Percentiles rank a stretch among this genome's conserved stretches.
Conservation (phyloP, 1,140 invertebrate genomes). For the Drusus annulatus region DNA sequence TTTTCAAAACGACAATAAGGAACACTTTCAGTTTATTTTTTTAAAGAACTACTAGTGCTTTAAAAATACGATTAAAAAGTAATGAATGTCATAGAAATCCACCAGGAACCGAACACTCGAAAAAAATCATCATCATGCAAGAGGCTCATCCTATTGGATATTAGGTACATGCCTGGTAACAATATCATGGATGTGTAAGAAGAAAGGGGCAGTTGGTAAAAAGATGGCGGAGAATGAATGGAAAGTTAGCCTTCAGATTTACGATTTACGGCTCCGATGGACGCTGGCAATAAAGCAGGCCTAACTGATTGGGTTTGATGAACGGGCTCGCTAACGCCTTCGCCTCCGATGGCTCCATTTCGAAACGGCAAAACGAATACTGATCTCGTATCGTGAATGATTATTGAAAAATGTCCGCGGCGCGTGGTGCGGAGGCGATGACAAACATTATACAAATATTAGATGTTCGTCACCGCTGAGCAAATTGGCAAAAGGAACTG, state of each 20-base stretch:
- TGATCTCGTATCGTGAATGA: neutral
- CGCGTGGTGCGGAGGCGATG: slow-evolving; percentile 20
- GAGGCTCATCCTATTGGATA: too few species aligned
- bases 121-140: too few species aligned
- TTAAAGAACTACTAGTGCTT: too few species aligned
- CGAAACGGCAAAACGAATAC: neutral
- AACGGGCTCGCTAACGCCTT: slow-evolving; percentile 1
- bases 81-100: too few species aligned
- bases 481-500: slow-evolving; percentile 12
- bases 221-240: neutral
- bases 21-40: too few species aligned
- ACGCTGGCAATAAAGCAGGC: neutral
- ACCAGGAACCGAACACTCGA: too few species aligned
- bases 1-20: too few species aligned
- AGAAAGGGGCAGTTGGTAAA: too few species aligned
- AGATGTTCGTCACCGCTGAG: slow-evolving; percentile 39
- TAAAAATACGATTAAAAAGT: too few species aligned
- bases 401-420: slow-evolving; percentile 4
- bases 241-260: slow-evolving; percentile 8
- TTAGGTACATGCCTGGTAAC: too few species aligned
- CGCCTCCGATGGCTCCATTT: neutral
- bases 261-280: neutral
- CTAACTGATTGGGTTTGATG: neutral
- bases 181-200: too few species aligned
- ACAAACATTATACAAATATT: slow-evolving; percentile 52